These are phyloP conservation scores for Oxytorus armatus DNA, from an alignment of 2,888 invertebrate genomes.

Conservation along the genomic window DNA sequence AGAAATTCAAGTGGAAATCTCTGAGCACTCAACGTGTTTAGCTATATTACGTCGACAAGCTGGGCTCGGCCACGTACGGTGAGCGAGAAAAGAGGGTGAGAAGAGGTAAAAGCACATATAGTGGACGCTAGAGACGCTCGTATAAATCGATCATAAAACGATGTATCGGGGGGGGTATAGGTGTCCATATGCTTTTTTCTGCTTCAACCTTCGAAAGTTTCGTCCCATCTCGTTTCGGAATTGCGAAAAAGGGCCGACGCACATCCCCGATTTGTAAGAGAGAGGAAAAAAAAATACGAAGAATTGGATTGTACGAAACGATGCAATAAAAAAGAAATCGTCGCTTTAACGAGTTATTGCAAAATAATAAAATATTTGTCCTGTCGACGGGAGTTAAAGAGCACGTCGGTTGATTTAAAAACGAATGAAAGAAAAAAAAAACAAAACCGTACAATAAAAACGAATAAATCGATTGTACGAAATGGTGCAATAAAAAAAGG, in stretches of 20 bases:
- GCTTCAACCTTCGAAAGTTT: conserved; percentile 47
- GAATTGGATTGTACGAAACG: neutral
- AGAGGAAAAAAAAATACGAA: neutral
- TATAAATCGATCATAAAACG: conserved; percentile 64
- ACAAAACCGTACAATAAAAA: too few relatives aligned
- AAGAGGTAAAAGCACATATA: conserved; percentile 23
- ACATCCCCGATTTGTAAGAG: conserved; percentile 12
- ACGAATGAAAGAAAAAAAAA: too few relatives aligned
- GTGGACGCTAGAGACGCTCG: conserved; percentile 59
- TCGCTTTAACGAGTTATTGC: neutral
- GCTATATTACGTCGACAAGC: conserved; percentile 34
- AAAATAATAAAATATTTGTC: neutral
- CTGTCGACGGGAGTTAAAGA: too few relatives aligned
- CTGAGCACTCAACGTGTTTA: conserved; percentile 53
- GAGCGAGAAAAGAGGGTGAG: neutral
- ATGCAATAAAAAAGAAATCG: neutral
- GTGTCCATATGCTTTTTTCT: neutral
- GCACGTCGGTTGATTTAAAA: too few relatives aligned
- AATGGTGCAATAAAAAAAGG: too few relatives aligned
- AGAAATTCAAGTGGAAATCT: conserved; percentile 59
- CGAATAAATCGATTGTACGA: too few relatives aligned
- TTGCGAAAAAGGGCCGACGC: conserved; percentile 15
- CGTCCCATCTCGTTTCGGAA: conserved; percentile 40
- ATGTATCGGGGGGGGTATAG: conserved; percentile 32
- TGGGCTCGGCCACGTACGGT: conserved; percentile 3